Evolutionary conservation across 2,888 invertebrate species (phyloP).

Genomic region (Ectemnius continuus): DNA sequence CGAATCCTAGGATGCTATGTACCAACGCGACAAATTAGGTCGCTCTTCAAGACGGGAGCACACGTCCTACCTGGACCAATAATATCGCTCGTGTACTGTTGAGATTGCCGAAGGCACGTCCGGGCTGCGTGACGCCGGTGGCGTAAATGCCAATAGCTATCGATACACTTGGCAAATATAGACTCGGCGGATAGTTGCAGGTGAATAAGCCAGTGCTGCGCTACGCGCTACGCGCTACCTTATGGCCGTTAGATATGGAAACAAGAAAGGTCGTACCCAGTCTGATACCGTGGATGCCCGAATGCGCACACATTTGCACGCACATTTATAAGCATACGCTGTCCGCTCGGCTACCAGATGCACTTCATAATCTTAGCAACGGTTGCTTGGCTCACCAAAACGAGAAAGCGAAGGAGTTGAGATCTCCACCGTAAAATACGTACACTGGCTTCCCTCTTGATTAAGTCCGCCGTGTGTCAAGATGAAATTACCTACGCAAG

Average conservation of each 20-base stretch:
- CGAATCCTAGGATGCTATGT: slow-evolving; percentile 35
- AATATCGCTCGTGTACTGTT: slow-evolving; percentile 44
- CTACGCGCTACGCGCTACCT: slow-evolving; percentile 19
- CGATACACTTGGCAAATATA: slow-evolving; percentile 60
- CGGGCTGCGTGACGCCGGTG: slow-evolving; percentile 55
- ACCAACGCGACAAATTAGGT: slow-evolving; percentile 54
- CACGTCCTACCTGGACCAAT: slow-evolving; percentile 47
- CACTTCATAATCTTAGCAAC: background rate
- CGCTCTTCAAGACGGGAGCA: slow-evolving; percentile 50
- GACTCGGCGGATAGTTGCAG: slow-evolving; percentile 27
- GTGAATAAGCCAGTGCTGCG: slow-evolving; percentile 36
- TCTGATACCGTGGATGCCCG: slow-evolving; percentile 16
- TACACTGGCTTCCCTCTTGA: background rate
- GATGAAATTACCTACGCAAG: background rate
- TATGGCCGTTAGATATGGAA: slow-evolving; percentile 29
- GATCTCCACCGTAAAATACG: background rate
- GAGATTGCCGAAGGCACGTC: slow-evolving; percentile 62
- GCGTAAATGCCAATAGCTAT: slow-evolving; percentile 65
- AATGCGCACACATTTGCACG: background rate
- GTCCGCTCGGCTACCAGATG: background rate
- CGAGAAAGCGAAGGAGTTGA: background rate
- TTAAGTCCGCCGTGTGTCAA: background rate
- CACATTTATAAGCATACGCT: background rate
- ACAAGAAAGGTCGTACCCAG: slow-evolving; percentile 18
- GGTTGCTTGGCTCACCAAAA: no score